A percentile compares a stretch with the other conserved stretches of the same genome.
These are phyloP conservation scores for Chaetorhynchus papuensis DNA, from an alignment of 2,113 vertebrate genomes.

Conservation along the genomic window DNA sequence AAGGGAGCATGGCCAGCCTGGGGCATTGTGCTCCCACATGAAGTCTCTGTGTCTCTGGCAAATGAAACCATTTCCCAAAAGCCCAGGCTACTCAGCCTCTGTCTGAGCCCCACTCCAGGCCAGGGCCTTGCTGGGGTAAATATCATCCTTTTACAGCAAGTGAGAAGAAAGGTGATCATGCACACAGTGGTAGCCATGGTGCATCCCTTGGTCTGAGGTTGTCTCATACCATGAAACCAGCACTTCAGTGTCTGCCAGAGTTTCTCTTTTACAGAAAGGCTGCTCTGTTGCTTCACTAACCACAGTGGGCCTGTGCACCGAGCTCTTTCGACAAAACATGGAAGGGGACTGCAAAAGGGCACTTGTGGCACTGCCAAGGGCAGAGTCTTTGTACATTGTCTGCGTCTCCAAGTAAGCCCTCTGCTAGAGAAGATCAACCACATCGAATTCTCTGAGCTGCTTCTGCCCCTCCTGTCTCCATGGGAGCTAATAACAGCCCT, in stretches of 20 bases:
- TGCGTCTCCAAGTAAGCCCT: fast-evolving
- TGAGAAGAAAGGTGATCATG: background rate
- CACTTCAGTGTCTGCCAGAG: background rate
- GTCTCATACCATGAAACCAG: background rate
- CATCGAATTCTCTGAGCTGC: fast-evolving
- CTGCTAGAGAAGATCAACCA: background rate
- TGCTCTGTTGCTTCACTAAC: background rate
- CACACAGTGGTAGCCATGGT: background rate
- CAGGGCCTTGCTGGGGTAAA: background rate
- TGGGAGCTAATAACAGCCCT: fast-evolving
- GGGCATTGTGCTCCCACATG: background rate
- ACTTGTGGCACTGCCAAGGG: background rate
- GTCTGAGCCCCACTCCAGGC: background rate
- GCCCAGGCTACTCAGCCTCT: background rate
- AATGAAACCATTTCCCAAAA: background rate
- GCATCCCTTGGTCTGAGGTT: background rate
- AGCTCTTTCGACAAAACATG: background rate
- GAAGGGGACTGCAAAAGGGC: background rate
- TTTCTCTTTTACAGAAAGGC: background rate
- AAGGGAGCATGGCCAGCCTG: background rate
- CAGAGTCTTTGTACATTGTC: background rate
- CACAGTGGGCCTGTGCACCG: fast-evolving
- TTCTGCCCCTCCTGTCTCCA: background rate
- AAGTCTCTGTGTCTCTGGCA: background rate
- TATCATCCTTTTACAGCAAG: background rate